Evolutionary conservation across 2,888 invertebrate species (phyloP).

Genomic region (Agrotis puta): DNA sequence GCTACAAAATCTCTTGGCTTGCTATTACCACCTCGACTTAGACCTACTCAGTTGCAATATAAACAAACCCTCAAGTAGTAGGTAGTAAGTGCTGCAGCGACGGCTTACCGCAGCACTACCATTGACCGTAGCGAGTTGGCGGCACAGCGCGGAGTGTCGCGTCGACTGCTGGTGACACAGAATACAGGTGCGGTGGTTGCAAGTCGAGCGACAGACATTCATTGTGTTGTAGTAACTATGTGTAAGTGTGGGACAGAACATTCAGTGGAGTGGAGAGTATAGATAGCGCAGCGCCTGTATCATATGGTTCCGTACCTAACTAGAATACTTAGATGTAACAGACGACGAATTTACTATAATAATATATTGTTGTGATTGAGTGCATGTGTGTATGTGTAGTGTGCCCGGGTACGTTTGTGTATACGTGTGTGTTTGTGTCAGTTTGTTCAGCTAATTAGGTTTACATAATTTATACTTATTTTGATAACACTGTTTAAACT

Average conservation of each 20-base stretch:
- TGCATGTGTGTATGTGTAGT: slow-evolving; percentile 47
- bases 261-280: slow-evolving; percentile 19
- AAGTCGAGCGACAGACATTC: slow-evolving; percentile 20
- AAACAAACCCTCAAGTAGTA: neutral
- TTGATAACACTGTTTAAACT: slow-evolving; percentile 71
- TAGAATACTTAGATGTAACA: slow-evolving; percentile 54
- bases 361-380: slow-evolving; percentile 71
- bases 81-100: neutral
- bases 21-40: slow-evolving; percentile 11
- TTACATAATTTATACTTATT: slow-evolving; percentile 70
- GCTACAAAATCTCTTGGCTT: slow-evolving; percentile 27
- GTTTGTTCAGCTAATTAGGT: slow-evolving; percentile 63
- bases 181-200: slow-evolving; percentile 4
- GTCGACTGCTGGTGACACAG: neutral
- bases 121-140: neutral
- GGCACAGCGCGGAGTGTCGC: neutral
- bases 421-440: slow-evolving; percentile 43
- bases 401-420: slow-evolving; percentile 39
- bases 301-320: slow-evolving; percentile 48
- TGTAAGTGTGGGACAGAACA: slow-evolving; percentile 15
- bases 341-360: slow-evolving; percentile 81
- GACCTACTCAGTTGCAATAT: neutral
- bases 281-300: slow-evolving; percentile 40
- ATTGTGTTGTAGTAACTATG: neutral
- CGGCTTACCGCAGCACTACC: neutral